Conservation (phyloP, 2,113 vertebrate genomes). For the Procapra przewalskii region DNA sequence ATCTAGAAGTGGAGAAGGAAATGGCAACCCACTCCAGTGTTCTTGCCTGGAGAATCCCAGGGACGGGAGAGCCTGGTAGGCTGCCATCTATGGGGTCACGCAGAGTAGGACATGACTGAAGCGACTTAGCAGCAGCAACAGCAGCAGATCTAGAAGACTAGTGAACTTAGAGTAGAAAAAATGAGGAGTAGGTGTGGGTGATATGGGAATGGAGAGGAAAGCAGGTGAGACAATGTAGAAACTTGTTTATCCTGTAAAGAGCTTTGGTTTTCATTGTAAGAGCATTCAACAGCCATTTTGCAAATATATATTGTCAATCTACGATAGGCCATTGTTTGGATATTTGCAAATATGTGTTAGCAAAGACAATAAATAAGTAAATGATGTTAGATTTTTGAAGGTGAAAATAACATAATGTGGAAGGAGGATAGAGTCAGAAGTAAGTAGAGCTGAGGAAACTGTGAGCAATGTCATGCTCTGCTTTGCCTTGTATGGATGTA, state of each 20-base stretch:
- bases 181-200: not conserved
- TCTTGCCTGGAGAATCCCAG: too few species aligned
- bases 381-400: not conserved
- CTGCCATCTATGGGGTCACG: too few species aligned
- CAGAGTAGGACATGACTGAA: too few species aligned
- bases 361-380: not conserved
- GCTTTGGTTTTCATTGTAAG: not conserved
- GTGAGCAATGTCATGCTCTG: not conserved
- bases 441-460: fast-evolving
- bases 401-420: not conserved
- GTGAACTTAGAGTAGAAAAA: not conserved
- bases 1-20: not conserved
- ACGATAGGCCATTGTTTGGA: not conserved
- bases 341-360: not conserved
- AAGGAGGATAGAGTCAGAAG: not conserved
- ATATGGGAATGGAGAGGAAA: not conserved
- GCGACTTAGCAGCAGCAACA: too few species aligned
- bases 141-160: not conserved
- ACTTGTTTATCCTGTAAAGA: not conserved
- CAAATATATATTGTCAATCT: not conserved
- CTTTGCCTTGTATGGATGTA: not conserved
- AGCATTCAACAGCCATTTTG: not conserved
- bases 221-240: not conserved
- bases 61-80: too few species aligned
- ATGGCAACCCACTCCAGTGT: too few species aligned